Percentiles rank a stretch among this genome's conserved stretches.
phyloP scores from a whole-genome alignment of 2,888 invertebrate species.

The Lasioglossum lativentre region DNA sequence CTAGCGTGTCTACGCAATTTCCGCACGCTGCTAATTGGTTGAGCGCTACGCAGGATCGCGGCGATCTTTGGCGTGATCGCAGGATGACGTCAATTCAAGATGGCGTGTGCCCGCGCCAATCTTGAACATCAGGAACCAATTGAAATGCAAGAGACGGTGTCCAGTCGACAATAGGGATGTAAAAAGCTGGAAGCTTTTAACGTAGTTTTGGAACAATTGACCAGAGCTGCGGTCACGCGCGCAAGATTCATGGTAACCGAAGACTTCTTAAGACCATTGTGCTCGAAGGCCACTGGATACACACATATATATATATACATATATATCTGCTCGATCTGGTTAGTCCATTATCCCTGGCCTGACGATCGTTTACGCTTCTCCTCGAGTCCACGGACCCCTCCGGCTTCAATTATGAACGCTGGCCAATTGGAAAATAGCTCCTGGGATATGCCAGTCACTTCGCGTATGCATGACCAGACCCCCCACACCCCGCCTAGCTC shows the following conservation, averaged over 20 bases:
- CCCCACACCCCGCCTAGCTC: slow-evolving; percentile 43
- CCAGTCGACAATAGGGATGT: slow-evolving; percentile 14
- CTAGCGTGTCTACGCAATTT: too few relatives aligned
- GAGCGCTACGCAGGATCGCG: too few relatives aligned
- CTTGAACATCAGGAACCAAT: too few relatives aligned
- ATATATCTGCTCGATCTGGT: slow-evolving; percentile 26
- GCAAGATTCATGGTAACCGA: slow-evolving; percentile 53
- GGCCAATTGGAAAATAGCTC: slow-evolving; percentile 80
- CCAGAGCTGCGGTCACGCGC: slow-evolving; percentile 50
- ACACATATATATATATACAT: too few relatives aligned
- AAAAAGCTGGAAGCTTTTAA: slow-evolving; percentile 17
- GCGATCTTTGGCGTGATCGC: too few relatives aligned
- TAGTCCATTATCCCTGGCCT: slow-evolving; percentile 47
- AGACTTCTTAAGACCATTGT: slow-evolving; percentile 70
- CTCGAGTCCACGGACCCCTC: slow-evolving; percentile 50
- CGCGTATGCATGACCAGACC: slow-evolving; percentile 56
- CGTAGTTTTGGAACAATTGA: slow-evolving; percentile 35
- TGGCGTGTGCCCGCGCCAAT: too few relatives aligned
- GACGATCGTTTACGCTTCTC: slow-evolving; percentile 70
- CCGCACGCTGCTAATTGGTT: too few relatives aligned
- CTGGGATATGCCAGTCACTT: slow-evolving; percentile 68
- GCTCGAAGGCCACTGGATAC: slow-evolving; percentile 31
- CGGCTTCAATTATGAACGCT: slow-evolving; percentile 78
- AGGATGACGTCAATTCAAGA: too few relatives aligned
- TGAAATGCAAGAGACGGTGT: neutral